Evolutionary conservation across 2,113 vertebrate species (phyloP), one percentile per base, ranked within the genome.

Genomic region (Malurus elegans): DNA sequence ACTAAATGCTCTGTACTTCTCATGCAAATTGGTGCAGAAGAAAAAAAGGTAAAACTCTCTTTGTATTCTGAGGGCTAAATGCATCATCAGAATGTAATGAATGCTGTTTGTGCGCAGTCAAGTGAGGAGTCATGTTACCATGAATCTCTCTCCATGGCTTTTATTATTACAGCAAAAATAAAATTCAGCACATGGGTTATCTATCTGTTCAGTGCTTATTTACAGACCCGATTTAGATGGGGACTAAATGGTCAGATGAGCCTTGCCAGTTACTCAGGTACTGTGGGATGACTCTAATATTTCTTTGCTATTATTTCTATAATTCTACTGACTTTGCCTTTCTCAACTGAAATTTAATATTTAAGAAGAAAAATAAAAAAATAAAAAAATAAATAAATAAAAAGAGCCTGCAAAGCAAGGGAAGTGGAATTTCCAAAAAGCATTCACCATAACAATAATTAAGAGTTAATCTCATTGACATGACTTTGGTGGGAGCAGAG

Each of bases 91-190:
- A 78, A 90, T 62, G 75, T 93, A 81, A 76, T 62, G 82, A 90
- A 80, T 80, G 57, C 57, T 34, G 40, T 74, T 83, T 92, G 67
- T 86, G 87, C 0, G 8, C 86, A 91, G 87, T 84, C 44, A 21
- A 90, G 69, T 85, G 84, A 94, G 74, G 84, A 90, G 69, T 92
- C 94, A 36, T 74, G 71, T 83, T 95, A 74, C 45, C 73, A 57
- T 93, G 76, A 95, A 95, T 96, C 82, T 80, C 74, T 89, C 48
- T 69, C 16, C 5, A 11, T 86, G 44, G 51, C 47, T 83, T 93
- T 93, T 95, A 93, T 92, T 96, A 81, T 93, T 83, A 81, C 50
- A 88, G 75, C 54, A 95, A 94, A 94, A 88, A 64, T 83, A 83
- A 85, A 93, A 88, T 83, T 74, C 70, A 76, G 34, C 62, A 65